Percentiles rank a stretch among this genome's conserved stretches.
These are phyloP conservation scores for Calliscelio sp. DNA, from an alignment of 2,888 invertebrate species.

Conservation along the genomic window DNA sequence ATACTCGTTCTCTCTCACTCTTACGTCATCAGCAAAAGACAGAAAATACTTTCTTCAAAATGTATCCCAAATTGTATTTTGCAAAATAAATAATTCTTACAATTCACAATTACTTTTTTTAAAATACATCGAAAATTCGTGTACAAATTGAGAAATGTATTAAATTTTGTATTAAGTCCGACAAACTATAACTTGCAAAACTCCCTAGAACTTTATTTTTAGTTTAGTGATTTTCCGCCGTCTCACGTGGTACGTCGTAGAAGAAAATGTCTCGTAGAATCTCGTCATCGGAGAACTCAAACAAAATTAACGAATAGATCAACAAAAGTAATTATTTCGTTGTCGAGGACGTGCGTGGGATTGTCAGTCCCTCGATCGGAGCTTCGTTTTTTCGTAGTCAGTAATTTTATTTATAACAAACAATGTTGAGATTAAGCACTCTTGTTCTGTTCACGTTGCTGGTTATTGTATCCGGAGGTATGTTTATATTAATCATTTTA, in stretches of 20 bases:
- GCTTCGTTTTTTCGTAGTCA: conserved; percentile 16
- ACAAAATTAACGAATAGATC: conserved; percentile 48
- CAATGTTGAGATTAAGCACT: conserved; percentile 47
- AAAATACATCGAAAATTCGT: no score
- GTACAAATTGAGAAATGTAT: no score
- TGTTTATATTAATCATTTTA: conserved; percentile 54
- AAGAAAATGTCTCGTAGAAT: conserved; percentile 64
- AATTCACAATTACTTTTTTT: no score
- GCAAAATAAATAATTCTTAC: no score
- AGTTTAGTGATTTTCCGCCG: conserved; percentile 18
- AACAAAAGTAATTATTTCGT: conserved; percentile 19
- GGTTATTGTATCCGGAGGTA: conserved; percentile 58
- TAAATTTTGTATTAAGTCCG: no score
- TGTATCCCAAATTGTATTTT: no score
- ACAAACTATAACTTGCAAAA: no score
- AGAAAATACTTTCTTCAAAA: no score
- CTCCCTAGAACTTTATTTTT: no score
- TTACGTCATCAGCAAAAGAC: no score
- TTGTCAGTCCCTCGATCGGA: background rate
- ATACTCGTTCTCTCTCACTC: no score
- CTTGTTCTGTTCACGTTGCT: conserved; percentile 41
- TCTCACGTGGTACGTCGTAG: conserved; percentile 24
- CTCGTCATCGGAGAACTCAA: conserved; percentile 53
- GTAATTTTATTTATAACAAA: conserved; percentile 42
- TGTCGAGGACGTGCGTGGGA: background rate